Conservation (phyloP, 2,888 invertebrate genomes). For the Dynastes maya region DNA sequence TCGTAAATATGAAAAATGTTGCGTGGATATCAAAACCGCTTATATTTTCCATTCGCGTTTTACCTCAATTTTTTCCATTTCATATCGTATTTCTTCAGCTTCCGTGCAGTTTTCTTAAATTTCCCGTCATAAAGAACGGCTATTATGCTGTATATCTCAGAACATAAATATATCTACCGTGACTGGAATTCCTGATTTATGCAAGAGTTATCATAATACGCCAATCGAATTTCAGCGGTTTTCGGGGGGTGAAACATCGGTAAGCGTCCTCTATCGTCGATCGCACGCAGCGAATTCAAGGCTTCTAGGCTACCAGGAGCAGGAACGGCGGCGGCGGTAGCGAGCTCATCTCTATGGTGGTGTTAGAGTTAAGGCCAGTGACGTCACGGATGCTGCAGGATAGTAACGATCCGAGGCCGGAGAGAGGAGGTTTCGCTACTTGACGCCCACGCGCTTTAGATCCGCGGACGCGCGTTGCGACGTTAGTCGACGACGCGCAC, state of each 20-base stretch:
- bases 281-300: conserved; percentile 28
- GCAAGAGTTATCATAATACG: no score
- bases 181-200: no score
- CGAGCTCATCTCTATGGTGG: not conserved
- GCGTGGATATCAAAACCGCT: no score
- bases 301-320: conserved; percentile 21
- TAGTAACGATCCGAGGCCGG: conserved; percentile 65
- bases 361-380: conserved; percentile 56
- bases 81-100: not conserved
- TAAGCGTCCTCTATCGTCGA: conserved; percentile 34
- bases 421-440: conserved; percentile 55
- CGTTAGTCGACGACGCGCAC: conserved; percentile 63
- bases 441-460: conserved; percentile 62
- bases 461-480: conserved; percentile 58
- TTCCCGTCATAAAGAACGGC: no score
- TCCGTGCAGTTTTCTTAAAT: no score
- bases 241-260: not conserved
- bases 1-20: no score
- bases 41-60: no score
- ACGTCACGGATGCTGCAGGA: conserved; percentile 68
- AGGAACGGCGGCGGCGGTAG: not conserved
- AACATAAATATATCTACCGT: no score
- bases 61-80: not conserved
- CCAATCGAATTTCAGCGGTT: conserved; percentile 6
- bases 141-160: no score